Percentiles rank a stretch among this genome's conserved stretches.
phyloP scores from a whole-genome alignment of 1,140 invertebrate species.

The Magallana gigas region DNA sequence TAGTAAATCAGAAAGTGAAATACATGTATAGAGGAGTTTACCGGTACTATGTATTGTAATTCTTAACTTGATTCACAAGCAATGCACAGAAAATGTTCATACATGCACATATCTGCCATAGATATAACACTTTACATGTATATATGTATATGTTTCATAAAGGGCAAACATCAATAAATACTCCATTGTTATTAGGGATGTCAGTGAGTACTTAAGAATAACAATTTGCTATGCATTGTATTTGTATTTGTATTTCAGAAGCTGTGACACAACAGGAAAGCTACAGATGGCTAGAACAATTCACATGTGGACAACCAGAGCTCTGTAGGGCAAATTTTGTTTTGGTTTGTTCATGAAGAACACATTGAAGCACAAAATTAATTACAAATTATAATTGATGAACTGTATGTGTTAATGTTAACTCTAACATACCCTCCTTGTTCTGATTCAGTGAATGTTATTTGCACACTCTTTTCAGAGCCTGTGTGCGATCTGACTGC shows the following conservation, averaged over 20 bases:
- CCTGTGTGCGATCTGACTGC: constrained; percentile 38
- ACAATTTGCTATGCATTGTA: constrained; percentile 4
- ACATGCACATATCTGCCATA: no score
- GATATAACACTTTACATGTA: no score
- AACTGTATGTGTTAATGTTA: no score
- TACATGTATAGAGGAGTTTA: no score
- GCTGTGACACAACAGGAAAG: constrained; percentile 65
- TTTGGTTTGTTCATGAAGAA: no score
- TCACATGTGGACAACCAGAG: constrained; percentile 66
- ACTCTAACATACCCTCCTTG: no score
- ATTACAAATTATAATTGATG: no score
- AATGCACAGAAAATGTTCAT: no score
- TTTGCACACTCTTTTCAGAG: constrained; percentile 5
- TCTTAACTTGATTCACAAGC: no score
- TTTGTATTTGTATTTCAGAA: constrained; percentile 52
- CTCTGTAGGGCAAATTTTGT: not conserved
- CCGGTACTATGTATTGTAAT: not conserved
- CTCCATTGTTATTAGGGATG: no score
- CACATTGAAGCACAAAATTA: no score
- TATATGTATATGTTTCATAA: not conserved
- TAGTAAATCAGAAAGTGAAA: not conserved
- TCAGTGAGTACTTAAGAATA: not conserved
- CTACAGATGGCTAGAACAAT: constrained; percentile 66
- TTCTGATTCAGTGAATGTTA: no score
- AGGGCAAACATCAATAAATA: not conserved